These are phyloP conservation scores for Aspidiotus rigidus DNA, from an alignment of 2,888 invertebrate species.

Conservation along the genomic window DNA sequence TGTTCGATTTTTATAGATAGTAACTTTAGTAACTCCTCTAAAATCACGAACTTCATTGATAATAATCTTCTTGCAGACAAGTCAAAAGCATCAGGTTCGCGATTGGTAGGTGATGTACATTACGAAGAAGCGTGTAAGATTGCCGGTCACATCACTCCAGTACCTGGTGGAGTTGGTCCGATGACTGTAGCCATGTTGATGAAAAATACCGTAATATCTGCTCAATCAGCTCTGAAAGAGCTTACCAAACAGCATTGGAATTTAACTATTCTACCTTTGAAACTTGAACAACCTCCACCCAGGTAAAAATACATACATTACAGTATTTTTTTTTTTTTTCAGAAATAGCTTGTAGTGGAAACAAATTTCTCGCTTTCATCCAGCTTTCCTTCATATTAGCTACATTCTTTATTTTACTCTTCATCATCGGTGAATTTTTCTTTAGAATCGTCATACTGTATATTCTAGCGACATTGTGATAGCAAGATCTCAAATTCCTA, in stretches of 20 bases:
- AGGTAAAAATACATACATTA: constrained; percentile 50
- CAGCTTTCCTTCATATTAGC: too few species aligned
- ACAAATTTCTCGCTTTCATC: too few species aligned
- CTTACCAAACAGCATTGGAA: constrained; percentile 62
- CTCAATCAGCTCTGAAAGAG: constrained; percentile 47
- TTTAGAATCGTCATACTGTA: background rate
- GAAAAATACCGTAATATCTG: constrained; percentile 85
- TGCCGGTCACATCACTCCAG: constrained; percentile 86
- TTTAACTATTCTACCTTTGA: constrained; percentile 57
- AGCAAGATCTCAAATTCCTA: constrained; percentile 78
- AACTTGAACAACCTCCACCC: constrained; percentile 66
- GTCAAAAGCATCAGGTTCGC: constrained; percentile 65
- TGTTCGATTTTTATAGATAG: constrained; percentile 3
- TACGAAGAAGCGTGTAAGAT: constrained; percentile 68
- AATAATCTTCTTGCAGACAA: constrained; percentile 50
- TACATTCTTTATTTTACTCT: background rate
- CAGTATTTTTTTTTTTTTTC: background rate
- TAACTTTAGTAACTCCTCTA: constrained; percentile 8
- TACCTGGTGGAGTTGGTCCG: constrained; percentile 95
- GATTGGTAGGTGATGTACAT: constrained; percentile 90
- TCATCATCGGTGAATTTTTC: too few species aligned
- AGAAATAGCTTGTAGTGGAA: too few species aligned
- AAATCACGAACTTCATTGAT: background rate
- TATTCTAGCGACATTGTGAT: constrained; percentile 72
- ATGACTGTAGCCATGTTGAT: constrained; percentile 99